These are phyloP conservation scores for Pygocentrus nattereri DNA, from an alignment of 2,797 vertebrate genomes.

Conservation along the genomic window DNA sequence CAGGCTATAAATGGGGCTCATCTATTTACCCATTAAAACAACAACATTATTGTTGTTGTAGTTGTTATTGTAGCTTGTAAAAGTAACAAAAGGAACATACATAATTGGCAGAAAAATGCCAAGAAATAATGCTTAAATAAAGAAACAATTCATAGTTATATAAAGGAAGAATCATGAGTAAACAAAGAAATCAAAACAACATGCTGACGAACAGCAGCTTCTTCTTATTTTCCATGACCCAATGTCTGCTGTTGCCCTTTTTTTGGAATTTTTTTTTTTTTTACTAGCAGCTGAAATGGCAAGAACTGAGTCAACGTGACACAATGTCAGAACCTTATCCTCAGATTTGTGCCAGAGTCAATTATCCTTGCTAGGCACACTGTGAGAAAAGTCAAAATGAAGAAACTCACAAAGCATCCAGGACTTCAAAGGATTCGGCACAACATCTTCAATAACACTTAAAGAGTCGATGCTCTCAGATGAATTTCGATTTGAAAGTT, in stretches of 20 bases:
- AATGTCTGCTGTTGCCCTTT: conserved; percentile 38
- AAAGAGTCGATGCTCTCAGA: conserved; percentile 49
- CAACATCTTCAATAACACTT: conserved; percentile 65
- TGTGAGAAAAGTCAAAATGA: conserved; percentile 69
- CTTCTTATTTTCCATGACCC: conserved; percentile 16
- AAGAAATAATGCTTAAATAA: not conserved
- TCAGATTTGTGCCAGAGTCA: conserved; percentile 66
- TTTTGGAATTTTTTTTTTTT: conserved; percentile 48
- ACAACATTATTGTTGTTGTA: too few relatives aligned
- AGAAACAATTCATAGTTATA: not conserved
- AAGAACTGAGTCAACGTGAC: conserved; percentile 72
- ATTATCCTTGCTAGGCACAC: conserved; percentile 59
- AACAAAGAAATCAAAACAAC: not conserved
- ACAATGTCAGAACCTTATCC: conserved; percentile 69
- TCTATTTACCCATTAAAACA: not conserved
- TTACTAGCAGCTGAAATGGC: conserved; percentile 70
- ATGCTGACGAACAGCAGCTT: not conserved
- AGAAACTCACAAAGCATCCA: conserved; percentile 56
- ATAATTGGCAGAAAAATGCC: not conserved
- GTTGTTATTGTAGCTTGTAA: not conserved
- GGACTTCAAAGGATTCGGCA: conserved; percentile 58
- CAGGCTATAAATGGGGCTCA: not conserved
- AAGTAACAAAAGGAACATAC: not conserved
- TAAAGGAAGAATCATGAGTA: not conserved
- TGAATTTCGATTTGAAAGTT: conserved; percentile 56